Evolutionary conservation across 2,113 vertebrate species (phyloP).

Genomic region (Lepus timidus): DNA sequence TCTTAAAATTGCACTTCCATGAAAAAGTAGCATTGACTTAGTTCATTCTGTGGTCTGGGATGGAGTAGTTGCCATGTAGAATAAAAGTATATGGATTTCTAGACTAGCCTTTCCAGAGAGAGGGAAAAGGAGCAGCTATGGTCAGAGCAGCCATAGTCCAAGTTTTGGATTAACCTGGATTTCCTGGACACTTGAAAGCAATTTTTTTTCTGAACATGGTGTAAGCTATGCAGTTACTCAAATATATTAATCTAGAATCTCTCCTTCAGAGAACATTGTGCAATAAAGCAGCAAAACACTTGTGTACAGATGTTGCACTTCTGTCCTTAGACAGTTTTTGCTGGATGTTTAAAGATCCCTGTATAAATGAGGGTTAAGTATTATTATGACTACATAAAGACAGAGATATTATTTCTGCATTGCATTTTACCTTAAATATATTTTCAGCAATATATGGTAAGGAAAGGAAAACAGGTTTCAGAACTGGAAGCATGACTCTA

Average conservation of each 20-base stretch:
- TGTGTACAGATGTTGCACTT: neutral
- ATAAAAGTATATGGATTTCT: neutral
- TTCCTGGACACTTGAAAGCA: neutral
- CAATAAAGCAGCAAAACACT: neutral
- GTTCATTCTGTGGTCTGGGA: neutral
- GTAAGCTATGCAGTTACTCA: neutral
- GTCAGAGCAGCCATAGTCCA: neutral
- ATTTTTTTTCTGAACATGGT: constrained; percentile 1
- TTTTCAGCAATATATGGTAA: neutral
- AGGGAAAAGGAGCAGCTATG: neutral
- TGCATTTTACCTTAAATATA: neutral
- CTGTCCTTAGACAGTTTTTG: neutral
- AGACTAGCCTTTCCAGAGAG: neutral
- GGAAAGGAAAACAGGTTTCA: neutral
- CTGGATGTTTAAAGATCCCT: neutral
- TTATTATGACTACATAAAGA: neutral
- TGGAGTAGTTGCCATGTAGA: neutral
- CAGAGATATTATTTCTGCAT: neutral
- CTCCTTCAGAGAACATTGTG: neutral
- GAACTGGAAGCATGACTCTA: neutral
- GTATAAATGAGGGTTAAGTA: neutral
- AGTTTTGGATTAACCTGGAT: neutral
- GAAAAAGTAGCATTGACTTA: neutral
- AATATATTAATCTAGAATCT: neutral
- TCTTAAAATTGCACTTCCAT: neutral